phyloP scores from a whole-genome alignment of 2,888 invertebrate species.

The Acanthacorydalis orientalis region DNA sequence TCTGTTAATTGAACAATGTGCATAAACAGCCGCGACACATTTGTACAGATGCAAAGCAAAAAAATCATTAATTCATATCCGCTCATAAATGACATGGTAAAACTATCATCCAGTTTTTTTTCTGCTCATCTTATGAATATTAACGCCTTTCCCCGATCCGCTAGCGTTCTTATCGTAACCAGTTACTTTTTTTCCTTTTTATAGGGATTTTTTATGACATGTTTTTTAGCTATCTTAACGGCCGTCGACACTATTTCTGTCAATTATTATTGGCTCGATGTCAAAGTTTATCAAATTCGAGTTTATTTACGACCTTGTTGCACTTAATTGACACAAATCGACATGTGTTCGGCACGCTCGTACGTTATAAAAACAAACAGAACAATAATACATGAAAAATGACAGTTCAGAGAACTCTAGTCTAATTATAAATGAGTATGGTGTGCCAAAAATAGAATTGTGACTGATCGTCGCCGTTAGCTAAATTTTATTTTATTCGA shows the following conservation, averaged over 20 bases:
- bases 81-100: no score
- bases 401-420: background rate
- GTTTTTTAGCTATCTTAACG: background rate
- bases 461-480: background rate
- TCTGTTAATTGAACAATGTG: no score
- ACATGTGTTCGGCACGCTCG: no score
- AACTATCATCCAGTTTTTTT: no score
- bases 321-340: background rate
- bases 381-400: background rate
- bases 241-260: background rate
- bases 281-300: background rate
- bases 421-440: background rate
- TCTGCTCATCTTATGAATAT: no score
- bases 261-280: constrained; percentile 1
- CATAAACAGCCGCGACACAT: no score
- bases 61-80: no score
- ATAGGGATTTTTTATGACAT: background rate
- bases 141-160: no score
- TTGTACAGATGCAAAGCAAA: no score
- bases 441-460: constrained; percentile 1
- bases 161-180: no score
- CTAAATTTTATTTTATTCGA: background rate
- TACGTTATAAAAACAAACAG: background rate
- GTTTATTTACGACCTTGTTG: background rate
- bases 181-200: no score